Base-by-base conservation (phyloP, 2,113 vertebrate species). In the Callorhinus ursinus region DNA sequence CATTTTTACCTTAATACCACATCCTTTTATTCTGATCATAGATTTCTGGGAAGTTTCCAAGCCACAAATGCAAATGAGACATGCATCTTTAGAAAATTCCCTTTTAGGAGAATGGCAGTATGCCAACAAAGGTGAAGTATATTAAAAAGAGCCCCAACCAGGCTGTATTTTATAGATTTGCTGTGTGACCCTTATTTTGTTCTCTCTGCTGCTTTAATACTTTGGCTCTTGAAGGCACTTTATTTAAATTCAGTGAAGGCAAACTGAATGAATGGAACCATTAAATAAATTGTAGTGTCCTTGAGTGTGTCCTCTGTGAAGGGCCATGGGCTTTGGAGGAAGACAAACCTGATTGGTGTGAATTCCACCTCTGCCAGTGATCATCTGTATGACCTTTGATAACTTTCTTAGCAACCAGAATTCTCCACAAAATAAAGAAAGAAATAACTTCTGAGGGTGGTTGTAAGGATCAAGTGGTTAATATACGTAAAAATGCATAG, bases 31-130 rank as follows among this genome's bases (percentile, higher is more conserved):
- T 95, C 84, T 96, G 61, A 95, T 51, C 69, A 59, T 71, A 53
- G 74, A 88, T 97, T 96, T 95, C 80, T 97, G 80, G 67, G 63
- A 95, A 81, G n/a, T 88, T 96, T 90, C 96, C 90, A 95, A 97
- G 90, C 81, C 53, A 96, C 69, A 79, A 93, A 90, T 90, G 49
- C 80, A 96, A 97, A 97, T 94, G 49, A 81, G 26, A 82, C 53
- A 39, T 33, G 63, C n/a, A 90, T 96, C 79, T 97, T 63, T 71
- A 95, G 81, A 97, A 97, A 95, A 88, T 90, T 93, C 57, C 57
- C 80, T 92, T 83, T 92, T 63, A 83, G 36, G 71, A 92, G 49
- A 87, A 95, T 81, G 90, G 80, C 84, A 72, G 26, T 80, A 67
- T 53, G 65, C 87, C 80, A 92, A 87, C 74, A 92, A 96, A 93